Percentiles rank a stretch among this genome's conserved stretches.
Evolutionary conservation across 1,140 invertebrate genomes (phyloP).

Genomic region (Drosophila nigromelanica): DNA sequence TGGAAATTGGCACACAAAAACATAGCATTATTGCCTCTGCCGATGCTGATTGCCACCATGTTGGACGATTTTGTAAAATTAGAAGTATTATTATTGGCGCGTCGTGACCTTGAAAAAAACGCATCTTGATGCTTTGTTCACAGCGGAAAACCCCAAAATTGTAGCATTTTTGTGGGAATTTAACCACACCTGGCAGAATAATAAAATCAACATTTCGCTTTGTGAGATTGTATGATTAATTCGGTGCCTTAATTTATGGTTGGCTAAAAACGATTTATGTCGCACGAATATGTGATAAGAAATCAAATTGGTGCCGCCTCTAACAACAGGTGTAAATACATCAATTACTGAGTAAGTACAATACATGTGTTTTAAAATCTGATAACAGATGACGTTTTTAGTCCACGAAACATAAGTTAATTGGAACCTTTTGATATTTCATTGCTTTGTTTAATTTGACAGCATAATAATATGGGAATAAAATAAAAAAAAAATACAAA

Average conservation of each 20-base stretch:
- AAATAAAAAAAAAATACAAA: background rate
- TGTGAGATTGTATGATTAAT: constrained; percentile 2
- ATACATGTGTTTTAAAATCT: background rate
- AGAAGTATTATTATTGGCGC: background rate
- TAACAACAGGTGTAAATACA: constrained; percentile 34
- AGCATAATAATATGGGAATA: background rate
- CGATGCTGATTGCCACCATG: background rate
- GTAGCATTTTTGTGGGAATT: background rate
- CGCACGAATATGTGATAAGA: constrained; percentile 31
- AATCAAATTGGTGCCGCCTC: constrained; percentile 31
- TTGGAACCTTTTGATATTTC: background rate
- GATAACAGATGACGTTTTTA: constrained; percentile 6
- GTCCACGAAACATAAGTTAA: background rate
- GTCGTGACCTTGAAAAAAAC: background rate
- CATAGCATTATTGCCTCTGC: background rate
- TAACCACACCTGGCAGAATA: too few relatives aligned
- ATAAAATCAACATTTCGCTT: background rate
- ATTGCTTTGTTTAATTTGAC: background rate
- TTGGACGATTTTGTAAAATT: background rate
- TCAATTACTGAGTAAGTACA: constrained; percentile 9
- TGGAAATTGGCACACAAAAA: background rate
- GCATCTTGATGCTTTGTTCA: too few relatives aligned
- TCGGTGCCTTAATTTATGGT: constrained; percentile 8
- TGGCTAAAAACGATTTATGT: constrained; percentile 27
- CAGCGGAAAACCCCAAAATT: too few relatives aligned